Evolutionary conservation across 2,888 invertebrate species (phyloP).

Genomic region (Agrotis segetum): DNA sequence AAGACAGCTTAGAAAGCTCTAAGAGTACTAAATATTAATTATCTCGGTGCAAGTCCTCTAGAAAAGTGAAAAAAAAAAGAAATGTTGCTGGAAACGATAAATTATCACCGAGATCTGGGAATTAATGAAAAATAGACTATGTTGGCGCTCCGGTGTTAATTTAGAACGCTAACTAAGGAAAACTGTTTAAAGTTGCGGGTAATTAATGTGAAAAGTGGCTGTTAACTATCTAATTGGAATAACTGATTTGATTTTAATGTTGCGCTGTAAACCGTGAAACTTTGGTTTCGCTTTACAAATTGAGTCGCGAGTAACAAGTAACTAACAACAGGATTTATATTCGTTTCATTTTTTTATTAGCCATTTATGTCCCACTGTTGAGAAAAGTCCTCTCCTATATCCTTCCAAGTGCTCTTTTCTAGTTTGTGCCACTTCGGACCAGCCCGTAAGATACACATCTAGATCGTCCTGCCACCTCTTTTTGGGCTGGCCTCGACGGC

Average conservation of each 20-base stretch:
- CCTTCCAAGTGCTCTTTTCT: no score
- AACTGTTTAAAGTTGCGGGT: slow-evolving; percentile 13
- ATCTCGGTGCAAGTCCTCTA: slow-evolving; percentile 36
- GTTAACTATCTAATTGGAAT: slow-evolving; percentile 11
- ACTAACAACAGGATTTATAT: no score
- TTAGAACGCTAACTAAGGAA: slow-evolving; percentile 47
- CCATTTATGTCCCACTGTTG: no score
- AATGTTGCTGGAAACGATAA: slow-evolving; percentile 44
- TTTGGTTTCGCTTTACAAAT: not conserved
- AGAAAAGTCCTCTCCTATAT: no score
- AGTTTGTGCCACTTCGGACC: no score
- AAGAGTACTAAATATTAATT: slow-evolving; percentile 62
- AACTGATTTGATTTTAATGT: not conserved
- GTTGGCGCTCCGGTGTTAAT: slow-evolving; percentile 47
- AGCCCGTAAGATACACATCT: no score
- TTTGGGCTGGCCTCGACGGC: no score
- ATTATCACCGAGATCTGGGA: slow-evolving; percentile 46
- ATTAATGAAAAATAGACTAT: slow-evolving; percentile 54
- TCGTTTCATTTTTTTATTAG: no score
- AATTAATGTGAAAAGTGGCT: slow-evolving; percentile 18
- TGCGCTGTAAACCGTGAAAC: not conserved
- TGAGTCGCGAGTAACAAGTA: not conserved
- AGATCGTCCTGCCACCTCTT: no score
- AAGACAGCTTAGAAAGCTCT: slow-evolving; percentile 43
- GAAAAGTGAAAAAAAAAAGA: slow-evolving; percentile 41